These are phyloP conservation scores for Macaria notata DNA, from an alignment of 2,888 invertebrate species.

Conservation along the genomic window DNA sequence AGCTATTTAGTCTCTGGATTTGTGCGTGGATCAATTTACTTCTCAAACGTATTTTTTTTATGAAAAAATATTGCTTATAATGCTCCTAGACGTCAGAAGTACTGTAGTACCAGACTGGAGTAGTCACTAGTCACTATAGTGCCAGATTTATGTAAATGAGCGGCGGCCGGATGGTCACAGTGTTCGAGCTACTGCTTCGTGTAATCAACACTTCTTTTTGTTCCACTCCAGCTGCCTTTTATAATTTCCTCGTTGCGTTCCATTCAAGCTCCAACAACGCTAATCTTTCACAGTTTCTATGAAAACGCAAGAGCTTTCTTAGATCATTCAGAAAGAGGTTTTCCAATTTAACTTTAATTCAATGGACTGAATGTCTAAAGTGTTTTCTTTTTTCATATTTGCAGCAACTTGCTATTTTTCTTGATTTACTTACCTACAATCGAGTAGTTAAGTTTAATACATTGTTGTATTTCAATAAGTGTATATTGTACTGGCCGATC, in stretches of 20 bases:
- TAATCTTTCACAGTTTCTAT: conserved; percentile 30
- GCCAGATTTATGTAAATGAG: conserved; percentile 4
- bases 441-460: background rate
- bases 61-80: too few species aligned
- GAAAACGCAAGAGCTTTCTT: conserved; percentile 5
- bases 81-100: too few species aligned
- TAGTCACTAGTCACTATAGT: too few species aligned
- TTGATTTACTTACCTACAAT: background rate
- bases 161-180: background rate
- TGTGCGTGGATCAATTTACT: too few species aligned
- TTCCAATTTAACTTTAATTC: too few species aligned
- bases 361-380: too few species aligned
- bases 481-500: conserved; percentile 1
- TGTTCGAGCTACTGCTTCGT: conserved; percentile 4
- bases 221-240: conserved; percentile 23
- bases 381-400: too few species aligned
- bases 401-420: background rate
- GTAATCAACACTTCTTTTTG: conserved; percentile 29
- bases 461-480: conserved; percentile 1
- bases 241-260: conserved; percentile 26
- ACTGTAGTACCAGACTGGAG: too few species aligned
- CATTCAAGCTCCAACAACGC: conserved; percentile 16
- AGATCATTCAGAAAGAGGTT: too few species aligned
- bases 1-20: too few species aligned
- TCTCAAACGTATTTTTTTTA: too few species aligned